These are phyloP conservation scores for Epistrophe eligans DNA, from an alignment of 2,888 invertebrate genomes.

Conservation along the genomic window DNA sequence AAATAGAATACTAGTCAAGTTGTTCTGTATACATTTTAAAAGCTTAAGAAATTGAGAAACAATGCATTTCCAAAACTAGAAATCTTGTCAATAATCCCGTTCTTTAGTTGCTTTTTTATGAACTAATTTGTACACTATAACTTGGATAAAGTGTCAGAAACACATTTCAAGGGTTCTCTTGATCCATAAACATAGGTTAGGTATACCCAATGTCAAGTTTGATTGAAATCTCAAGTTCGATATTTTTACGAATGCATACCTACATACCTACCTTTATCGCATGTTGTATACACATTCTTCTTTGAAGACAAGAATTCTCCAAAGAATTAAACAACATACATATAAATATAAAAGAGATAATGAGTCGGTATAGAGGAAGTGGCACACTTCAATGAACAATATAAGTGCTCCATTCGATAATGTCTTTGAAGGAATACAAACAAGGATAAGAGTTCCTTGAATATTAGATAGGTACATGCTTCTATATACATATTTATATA, in stretches of 20 bases:
- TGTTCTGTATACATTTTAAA: no score
- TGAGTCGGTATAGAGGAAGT: background rate
- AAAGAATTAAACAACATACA: background rate
- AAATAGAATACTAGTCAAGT: no score
- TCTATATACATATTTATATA: no score
- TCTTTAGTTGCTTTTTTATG: no score
- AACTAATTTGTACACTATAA: background rate
- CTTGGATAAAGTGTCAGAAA: background rate
- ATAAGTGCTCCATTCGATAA: conserved; percentile 3
- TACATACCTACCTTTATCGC: background rate
- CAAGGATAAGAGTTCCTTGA: conserved; percentile 22
- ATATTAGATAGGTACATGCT: background rate
- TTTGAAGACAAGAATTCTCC: background rate
- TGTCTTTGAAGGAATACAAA: conserved; percentile 8
- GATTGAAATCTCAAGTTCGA: background rate
- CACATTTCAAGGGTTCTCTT: background rate
- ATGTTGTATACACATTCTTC: background rate
- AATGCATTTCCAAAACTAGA: no score
- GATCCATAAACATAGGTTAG: background rate
- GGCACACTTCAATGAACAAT: conserved; percentile 14
- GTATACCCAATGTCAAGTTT: background rate
- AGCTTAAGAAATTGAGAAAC: no score
- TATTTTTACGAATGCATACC: background rate
- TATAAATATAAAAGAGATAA: background rate
- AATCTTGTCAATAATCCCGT: no score